These are phyloP conservation scores for Oncorhynchus mykiss DNA, from an alignment of 2,113 vertebrate species.

Conservation along the genomic window DNA sequence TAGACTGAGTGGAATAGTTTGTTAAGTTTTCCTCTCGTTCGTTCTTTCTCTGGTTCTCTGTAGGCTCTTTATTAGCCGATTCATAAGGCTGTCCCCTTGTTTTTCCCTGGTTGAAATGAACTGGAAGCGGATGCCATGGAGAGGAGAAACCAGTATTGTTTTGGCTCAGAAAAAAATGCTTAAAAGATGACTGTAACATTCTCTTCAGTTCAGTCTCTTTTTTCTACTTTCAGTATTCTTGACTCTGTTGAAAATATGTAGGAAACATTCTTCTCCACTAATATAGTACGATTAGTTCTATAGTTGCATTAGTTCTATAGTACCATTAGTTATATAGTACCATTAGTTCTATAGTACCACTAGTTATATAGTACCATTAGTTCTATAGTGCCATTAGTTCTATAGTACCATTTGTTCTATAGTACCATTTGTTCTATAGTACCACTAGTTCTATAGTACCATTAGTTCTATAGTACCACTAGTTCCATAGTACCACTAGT, in stretches of 20 bases:
- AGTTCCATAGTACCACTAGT: too few relatives aligned
- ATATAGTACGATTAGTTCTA: too few relatives aligned
- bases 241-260: not conserved
- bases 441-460: too few relatives aligned
- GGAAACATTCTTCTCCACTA: not conserved
- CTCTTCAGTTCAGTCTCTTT: conserved; percentile 1
- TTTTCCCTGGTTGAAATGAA: conserved; percentile 48
- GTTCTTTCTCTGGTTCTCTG: conserved; percentile 46
- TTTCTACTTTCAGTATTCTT: not conserved
- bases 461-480: too few relatives aligned
- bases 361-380: too few relatives aligned
- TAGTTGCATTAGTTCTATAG: too few relatives aligned
- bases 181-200: conserved; percentile 23
- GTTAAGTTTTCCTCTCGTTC: conserved; percentile 63
- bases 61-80: conserved; percentile 64
- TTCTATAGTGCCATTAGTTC: too few relatives aligned
- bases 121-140: conserved; percentile 29
- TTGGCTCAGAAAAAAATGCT: conserved; percentile 10
- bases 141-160: conserved; percentile 34
- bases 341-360: too few relatives aligned
- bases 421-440: too few relatives aligned
- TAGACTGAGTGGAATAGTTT: conserved; percentile 70
- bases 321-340: too few relatives aligned
- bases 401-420: too few relatives aligned
- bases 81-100: conserved; percentile 44